Conservation (phyloP, 30 jellyfish, hydroid and myxozoan genomes). For the Clytia hemisphaerica region DNA sequence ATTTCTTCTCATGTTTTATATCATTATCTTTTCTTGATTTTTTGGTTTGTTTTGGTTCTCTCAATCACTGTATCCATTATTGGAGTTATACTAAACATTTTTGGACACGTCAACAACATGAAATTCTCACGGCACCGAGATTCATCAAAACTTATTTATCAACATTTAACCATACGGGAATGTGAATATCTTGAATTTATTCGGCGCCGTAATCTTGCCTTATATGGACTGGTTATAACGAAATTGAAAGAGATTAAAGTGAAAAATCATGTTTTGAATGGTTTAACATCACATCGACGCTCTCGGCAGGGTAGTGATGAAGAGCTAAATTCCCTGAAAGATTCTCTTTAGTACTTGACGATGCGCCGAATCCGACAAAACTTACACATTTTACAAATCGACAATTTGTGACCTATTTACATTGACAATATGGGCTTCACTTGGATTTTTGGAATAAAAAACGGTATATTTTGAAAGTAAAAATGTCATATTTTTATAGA, state of each 20-base stretch:
- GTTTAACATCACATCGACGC: no score
- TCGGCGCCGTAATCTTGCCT: constrained; percentile 24
- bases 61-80: constrained; percentile 7
- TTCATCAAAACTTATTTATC: constrained; percentile 10
- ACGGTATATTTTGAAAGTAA: no score
- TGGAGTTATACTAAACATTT: constrained; percentile 17
- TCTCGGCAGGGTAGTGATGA: no score
- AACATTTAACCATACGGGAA: constrained; percentile 24
- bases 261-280: no score
- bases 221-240: constrained; percentile 9
- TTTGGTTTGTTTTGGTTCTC: constrained; percentile 29
- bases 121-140: background rate
- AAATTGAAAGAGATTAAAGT: background rate
- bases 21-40: constrained; percentile 29
- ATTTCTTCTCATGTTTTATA: constrained; percentile 22
- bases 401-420: no score
- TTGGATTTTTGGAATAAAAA: no score
- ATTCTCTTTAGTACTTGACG: no score
- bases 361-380: no score
- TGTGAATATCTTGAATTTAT: constrained; percentile 36
- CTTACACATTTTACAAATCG: no score
- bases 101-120: background rate
- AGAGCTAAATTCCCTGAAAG: no score
- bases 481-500: no score
- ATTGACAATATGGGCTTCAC: no score